Conservation (phyloP, 2,797 vertebrate genomes). For the Phylloscopus collybita region DNA sequence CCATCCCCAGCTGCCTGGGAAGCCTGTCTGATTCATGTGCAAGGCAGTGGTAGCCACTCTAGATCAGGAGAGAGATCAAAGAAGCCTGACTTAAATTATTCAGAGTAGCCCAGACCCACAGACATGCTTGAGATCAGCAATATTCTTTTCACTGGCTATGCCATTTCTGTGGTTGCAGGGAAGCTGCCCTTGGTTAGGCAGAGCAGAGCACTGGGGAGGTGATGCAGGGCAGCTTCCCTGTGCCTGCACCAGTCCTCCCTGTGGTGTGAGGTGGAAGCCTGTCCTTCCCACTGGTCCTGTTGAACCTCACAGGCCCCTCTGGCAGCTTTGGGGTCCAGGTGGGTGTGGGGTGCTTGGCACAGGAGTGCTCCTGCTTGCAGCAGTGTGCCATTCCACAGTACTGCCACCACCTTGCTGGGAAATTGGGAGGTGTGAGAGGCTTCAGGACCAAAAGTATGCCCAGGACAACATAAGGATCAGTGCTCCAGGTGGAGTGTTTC, state of each 20-base stretch:
- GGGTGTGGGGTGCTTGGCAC: fast-evolving
- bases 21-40: constrained; percentile 7
- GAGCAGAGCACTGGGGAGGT: neutral
- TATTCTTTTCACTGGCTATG: neutral
- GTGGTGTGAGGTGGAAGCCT: fast-evolving
- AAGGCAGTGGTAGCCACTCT: neutral
- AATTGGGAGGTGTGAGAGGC: neutral
- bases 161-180: fast-evolving
- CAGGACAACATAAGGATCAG: fast-evolving
- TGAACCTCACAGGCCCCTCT: neutral
- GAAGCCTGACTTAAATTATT: constrained; percentile 29
- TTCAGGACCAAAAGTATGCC: neutral
- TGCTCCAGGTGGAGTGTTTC: neutral
- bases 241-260: neutral
- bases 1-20: neutral
- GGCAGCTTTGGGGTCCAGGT: neutral
- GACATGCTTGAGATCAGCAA: neutral
- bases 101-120: neutral
- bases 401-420: neutral
- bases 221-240: fast-evolving
- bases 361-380: fast-evolving
- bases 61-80: constrained; percentile 30
- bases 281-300: neutral
- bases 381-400: fast-evolving
- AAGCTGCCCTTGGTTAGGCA: neutral